Evolutionary conservation across 92 coral and sea anemone genomes (phyloP).

Genomic region (Epizoanthus stellaris): DNA sequence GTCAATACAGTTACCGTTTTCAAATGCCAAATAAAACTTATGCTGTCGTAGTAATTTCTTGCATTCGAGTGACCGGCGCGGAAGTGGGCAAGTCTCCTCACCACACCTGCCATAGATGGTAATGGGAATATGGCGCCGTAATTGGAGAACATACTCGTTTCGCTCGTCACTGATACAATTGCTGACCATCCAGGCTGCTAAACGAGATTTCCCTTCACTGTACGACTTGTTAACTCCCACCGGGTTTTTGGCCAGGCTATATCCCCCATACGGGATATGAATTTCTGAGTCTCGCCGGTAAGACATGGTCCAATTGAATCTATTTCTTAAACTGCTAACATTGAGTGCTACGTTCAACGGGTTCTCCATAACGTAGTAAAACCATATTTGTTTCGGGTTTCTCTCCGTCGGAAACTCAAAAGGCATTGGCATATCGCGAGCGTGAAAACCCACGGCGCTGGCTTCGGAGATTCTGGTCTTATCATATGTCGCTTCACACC

Average conservation of each 20-base stretch:
- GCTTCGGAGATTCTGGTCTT: constrained; percentile 55
- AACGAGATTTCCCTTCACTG: constrained; percentile 47
- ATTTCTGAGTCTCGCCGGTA: constrained; percentile 77
- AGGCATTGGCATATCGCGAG: constrained; percentile 59
- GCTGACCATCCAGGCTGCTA: constrained; percentile 86
- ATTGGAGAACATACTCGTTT: constrained; percentile 55
- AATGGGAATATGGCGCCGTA: constrained; percentile 54
- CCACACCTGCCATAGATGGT: constrained; percentile 69
- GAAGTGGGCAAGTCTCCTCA: constrained; percentile 48
- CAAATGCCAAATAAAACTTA: constrained; percentile 66
- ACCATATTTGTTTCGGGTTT: constrained; percentile 75
- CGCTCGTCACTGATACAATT: constrained; percentile 68
- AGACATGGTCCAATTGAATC: constrained; percentile 90
- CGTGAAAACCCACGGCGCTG: constrained; percentile 86
- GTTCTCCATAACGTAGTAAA: constrained; percentile 78
- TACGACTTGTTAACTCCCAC: constrained; percentile 29
- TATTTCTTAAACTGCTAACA: constrained; percentile 22
- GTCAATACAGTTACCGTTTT: constrained; percentile 62
- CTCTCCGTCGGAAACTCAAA: constrained; percentile 38
- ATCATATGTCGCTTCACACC: constrained; percentile 70
- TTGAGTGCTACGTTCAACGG: constrained; percentile 56
- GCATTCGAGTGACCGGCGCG: constrained; percentile 63
- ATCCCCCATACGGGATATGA: constrained; percentile 72
- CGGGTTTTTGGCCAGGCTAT: constrained; percentile 13
- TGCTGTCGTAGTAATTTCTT: constrained; percentile 42